These are phyloP conservation scores for Helicoverpa zea DNA, from an alignment of 1,140 invertebrate species.

Conservation along the genomic window DNA sequence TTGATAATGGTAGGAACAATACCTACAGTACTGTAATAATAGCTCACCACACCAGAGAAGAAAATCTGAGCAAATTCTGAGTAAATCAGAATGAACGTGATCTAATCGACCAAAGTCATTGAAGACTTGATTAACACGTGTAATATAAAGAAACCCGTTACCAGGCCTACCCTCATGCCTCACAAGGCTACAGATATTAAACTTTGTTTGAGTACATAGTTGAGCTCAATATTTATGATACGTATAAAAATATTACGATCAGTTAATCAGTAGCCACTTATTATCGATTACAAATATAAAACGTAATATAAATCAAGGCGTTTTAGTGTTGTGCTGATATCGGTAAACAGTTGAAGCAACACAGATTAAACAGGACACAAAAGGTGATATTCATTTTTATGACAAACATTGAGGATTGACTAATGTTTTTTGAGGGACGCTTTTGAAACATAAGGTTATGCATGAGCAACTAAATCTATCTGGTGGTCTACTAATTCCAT, in stretches of 20 bases:
- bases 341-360: background rate
- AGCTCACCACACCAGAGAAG: background rate
- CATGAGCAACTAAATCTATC: too few relatives aligned
- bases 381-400: too few relatives aligned
- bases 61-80: background rate
- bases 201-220: constrained; percentile 36
- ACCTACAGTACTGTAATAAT: too few relatives aligned
- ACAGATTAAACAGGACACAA: too few relatives aligned
- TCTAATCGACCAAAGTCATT: background rate
- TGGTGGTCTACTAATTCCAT: too few relatives aligned
- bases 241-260: constrained; percentile 46
- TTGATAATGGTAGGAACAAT: too few relatives aligned
- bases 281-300: constrained; percentile 36
- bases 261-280: constrained; percentile 44
- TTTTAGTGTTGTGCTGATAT: constrained; percentile 41
- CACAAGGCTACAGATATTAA: constrained; percentile 2
- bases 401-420: too few relatives aligned
- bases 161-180: background rate
- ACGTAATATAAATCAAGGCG: constrained; percentile 30
- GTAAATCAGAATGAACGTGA: background rate
- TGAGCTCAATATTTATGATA: constrained; percentile 39
- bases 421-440: too few relatives aligned
- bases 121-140: background rate
- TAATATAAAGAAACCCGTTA: constrained; percentile 12
- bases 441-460: too few relatives aligned